These are phyloP conservation scores for Anthopleura xanthogrammica DNA, from an alignment of 92 coral and sea anemone species.

Conservation along the genomic window DNA sequence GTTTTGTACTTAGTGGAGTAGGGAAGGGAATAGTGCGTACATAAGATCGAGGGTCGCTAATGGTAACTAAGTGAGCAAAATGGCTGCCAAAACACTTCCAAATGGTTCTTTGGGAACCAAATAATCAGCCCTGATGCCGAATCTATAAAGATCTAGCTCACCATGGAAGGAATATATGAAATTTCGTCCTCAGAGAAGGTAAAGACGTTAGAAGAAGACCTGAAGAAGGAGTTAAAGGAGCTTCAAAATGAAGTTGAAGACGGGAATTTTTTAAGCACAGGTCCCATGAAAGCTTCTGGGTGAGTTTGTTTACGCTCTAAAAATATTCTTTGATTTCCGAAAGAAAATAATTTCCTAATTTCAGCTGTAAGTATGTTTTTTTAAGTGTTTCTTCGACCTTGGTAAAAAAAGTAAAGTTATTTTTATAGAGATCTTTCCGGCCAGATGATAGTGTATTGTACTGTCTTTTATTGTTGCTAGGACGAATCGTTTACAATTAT, in stretches of 20 bases:
- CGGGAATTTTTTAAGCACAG: slow-evolving; percentile 73
- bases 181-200: slow-evolving; percentile 90
- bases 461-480: slow-evolving; percentile 3
- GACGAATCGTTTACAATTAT: slow-evolving; percentile 5
- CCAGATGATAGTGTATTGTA: neutral
- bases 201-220: slow-evolving; percentile 83
- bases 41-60: slow-evolving; percentile 25
- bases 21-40: neutral
- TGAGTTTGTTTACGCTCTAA: slow-evolving; percentile 32
- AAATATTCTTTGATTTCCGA: neutral
- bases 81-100: slow-evolving; percentile 33
- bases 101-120: neutral
- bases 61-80: slow-evolving; percentile 47
- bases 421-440: slow-evolving; percentile 14
- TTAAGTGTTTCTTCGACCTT: neutral
- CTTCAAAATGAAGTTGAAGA: slow-evolving; percentile 96
- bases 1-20: neutral
- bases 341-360: neutral
- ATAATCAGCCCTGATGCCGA: neutral
- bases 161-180: slow-evolving; percentile 94
- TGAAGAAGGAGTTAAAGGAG: slow-evolving; percentile 85
- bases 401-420: neutral
- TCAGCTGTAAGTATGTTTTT: neutral
- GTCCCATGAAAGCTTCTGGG: slow-evolving; percentile 79
- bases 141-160: neutral